Evolutionary conservation across 1,140 invertebrate species (phyloP).

Genomic region (Apis cerana): DNA sequence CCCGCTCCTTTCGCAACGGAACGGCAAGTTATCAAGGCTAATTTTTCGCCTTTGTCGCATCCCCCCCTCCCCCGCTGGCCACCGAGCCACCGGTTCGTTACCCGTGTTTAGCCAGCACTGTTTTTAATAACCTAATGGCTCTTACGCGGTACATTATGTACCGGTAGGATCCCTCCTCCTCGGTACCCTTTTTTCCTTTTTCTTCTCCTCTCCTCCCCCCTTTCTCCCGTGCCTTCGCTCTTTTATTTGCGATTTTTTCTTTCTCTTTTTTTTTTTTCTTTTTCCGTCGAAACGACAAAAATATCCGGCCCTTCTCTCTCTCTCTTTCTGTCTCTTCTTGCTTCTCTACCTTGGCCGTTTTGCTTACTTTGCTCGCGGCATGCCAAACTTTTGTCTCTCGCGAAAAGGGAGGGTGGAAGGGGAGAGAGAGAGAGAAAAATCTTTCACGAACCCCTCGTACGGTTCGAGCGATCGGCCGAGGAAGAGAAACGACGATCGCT

Average conservation of each 20-base stretch:
- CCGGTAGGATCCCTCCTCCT: slow-evolving; percentile 40
- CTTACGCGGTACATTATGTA: slow-evolving; percentile 74
- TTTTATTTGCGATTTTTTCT: slow-evolving; percentile 57
- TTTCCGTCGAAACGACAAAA: slow-evolving; percentile 60
- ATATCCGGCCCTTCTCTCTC: slow-evolving; percentile 46
- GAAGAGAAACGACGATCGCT: slow-evolving; percentile 57
- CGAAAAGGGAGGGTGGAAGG: background rate
- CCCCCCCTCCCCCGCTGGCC: slow-evolving; percentile 56
- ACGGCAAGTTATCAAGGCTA: slow-evolving; percentile 75
- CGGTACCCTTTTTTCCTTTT: background rate
- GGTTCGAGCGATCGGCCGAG: slow-evolving; percentile 51
- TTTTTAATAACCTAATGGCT: slow-evolving; percentile 81
- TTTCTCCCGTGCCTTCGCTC: slow-evolving; percentile 49
- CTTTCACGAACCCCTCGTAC: slow-evolving; percentile 28
- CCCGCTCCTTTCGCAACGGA: slow-evolving; percentile 56
- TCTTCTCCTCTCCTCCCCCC: background rate
- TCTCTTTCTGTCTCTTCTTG: too few relatives aligned
- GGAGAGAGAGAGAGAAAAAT: slow-evolving; percentile 30
- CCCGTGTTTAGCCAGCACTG: slow-evolving; percentile 69
- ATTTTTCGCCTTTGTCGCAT: slow-evolving; percentile 75
- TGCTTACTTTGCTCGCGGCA: slow-evolving; percentile 45
- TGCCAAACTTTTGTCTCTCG: slow-evolving; percentile 46
- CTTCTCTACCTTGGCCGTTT: background rate
- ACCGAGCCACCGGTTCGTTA: slow-evolving; percentile 61
- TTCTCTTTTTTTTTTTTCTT: slow-evolving; percentile 28